Base-by-base conservation (phyloP, 2,113 vertebrate species). In the Andinoacara biseriatus region DNA sequence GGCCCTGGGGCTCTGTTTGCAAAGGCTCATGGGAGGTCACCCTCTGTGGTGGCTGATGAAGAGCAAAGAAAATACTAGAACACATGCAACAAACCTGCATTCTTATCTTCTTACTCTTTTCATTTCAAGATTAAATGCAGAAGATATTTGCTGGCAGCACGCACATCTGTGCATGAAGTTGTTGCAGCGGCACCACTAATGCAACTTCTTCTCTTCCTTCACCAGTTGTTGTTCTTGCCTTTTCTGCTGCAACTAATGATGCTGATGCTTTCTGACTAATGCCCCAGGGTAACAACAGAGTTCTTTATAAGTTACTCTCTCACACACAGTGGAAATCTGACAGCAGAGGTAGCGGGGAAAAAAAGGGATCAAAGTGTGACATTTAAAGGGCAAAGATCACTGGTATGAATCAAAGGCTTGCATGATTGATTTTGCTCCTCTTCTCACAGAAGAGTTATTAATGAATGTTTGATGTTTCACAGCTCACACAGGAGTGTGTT, bases 1-100 rank as follows among this genome's bases (percentile, higher is more conserved):
- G 90, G 92, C 90, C 92, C 87, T 75, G 58, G 87, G 90, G 90
- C 82, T 90, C 90, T 89, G 86, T 87, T 90, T 94, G 94, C 94
- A 93, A 92, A 91, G 94, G 90, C 94, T 94, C 92, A 95, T 93
- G 93, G 94, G 93, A 94, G 93, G 87, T 91, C 63, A 69, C 80
- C 89, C 91, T 90, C 75, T 88, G 80, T 85, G 90, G 84, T 58
- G 83, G 76, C 79, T 72, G 81, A 90, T 81, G 86, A 81, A 89
- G 87, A 78, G 90, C 81, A 89, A 62, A 80, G 88, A 89, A 81
- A 72, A 57, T 78, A 58, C 75, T 72, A 38, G 87, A 90, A 87
- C 11, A 79, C 59, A 82, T 40, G 67, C 67, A 65, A 82, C 79
- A 86, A 91, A 84, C 84, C 74, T 77, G 59, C 76, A 40, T 82